A percentile compares a stretch with the other conserved stretches of the same genome.
phyloP scores from a whole-genome alignment of 53 echinoderm and acorn worm species.

The Zoroaster sp. region DNA sequence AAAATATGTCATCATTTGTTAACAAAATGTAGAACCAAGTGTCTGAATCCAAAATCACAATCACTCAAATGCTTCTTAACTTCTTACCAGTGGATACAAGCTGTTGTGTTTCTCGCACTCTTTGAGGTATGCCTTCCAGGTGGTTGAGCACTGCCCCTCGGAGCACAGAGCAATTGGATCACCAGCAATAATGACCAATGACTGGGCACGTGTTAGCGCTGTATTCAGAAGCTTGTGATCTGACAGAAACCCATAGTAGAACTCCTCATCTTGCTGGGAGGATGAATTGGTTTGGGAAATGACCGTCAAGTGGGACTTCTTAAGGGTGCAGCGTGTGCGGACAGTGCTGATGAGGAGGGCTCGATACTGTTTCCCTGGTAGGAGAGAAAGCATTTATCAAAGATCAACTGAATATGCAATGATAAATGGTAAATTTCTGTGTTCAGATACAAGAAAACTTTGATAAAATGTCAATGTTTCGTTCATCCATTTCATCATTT shows the following conservation, averaged over 20 bases:
- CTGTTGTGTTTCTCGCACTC: constrained; percentile 85
- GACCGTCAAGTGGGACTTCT: constrained; percentile 74
- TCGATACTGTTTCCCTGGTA: constrained; percentile 90
- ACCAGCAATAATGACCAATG: constrained; percentile 79
- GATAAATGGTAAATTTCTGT: no score
- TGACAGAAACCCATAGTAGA: constrained; percentile 91
- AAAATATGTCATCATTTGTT: no score
- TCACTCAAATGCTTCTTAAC: not conserved
- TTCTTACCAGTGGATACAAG: constrained; percentile 50
- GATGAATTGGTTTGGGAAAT: constrained; percentile 40
- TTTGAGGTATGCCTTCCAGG: constrained; percentile 81
- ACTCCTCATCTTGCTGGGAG: constrained; percentile 73
- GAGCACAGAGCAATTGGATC: constrained; percentile 93
- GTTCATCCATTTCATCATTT: no score
- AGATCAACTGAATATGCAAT: not conserved
- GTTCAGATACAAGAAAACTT: no score
- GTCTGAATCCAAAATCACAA: no score
- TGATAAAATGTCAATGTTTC: not conserved
- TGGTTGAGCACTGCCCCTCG: constrained; percentile 78
- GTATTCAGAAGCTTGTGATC: constrained; percentile 91
- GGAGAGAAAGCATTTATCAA: not conserved
- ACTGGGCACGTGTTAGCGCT: constrained; percentile 90
- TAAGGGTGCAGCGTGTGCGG: constrained; percentile 69
- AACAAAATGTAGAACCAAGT: no score
- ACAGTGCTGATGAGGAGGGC: constrained; percentile 95